Percentiles rank a stretch among this genome's conserved stretches.
These are phyloP conservation scores for Strix aluco DNA, from an alignment of 2,113 vertebrate genomes.

Conservation along the genomic window DNA sequence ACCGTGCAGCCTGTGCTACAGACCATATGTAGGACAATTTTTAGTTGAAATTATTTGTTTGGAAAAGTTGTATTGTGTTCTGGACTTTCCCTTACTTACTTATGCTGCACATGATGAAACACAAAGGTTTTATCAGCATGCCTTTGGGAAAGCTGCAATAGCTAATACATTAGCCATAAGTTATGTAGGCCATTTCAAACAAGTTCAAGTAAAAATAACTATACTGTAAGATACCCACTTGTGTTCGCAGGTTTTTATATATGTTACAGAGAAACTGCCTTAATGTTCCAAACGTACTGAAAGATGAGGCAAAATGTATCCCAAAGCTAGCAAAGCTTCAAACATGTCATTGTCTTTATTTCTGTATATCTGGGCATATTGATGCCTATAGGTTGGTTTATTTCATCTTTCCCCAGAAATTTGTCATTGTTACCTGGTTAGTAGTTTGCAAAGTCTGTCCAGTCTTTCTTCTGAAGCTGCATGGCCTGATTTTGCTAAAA, in stretches of 20 bases:
- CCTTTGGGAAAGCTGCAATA: background rate
- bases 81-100: too few relatives aligned
- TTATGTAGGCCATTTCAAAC: constrained; percentile 24
- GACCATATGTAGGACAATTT: background rate
- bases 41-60: background rate
- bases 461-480: background rate
- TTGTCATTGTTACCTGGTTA: background rate
- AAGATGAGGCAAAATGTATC: background rate
- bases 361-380: background rate
- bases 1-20: background rate
- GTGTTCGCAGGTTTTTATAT: constrained; percentile 5
- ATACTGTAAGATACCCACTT: background rate
- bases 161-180: background rate
- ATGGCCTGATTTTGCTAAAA: background rate
- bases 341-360: background rate
- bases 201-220: constrained; percentile 49
- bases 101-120: accelerated
- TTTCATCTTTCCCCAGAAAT: background rate
- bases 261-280: background rate
- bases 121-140: background rate
- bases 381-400: background rate
- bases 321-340: background rate
- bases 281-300: background rate
- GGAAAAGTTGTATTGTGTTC: background rate
- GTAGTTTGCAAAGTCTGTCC: background rate